These are phyloP conservation scores for Triplophysa yarkandensis DNA, from an alignment of 2,797 vertebrate species.

Conservation along the genomic window DNA sequence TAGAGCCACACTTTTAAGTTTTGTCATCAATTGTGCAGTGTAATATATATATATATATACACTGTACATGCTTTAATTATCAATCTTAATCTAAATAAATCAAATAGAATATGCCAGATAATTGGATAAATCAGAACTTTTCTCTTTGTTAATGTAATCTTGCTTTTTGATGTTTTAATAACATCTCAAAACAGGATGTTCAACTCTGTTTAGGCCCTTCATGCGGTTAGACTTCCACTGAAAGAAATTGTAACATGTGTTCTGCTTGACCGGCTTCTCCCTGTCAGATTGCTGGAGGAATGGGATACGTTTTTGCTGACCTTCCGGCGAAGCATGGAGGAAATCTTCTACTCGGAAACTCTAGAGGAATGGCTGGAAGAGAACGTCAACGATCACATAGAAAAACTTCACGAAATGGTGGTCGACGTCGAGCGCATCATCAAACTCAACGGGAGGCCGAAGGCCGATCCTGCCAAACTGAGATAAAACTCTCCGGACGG, in stretches of 20 bases:
- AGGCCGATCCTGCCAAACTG: conserved; percentile 28
- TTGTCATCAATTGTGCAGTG: no score
- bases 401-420: conserved; percentile 67
- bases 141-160: not conserved
- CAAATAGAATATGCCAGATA: no score
- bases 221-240: no score
- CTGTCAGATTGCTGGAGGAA: conserved; percentile 66
- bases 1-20: no score
- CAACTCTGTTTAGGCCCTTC: not conserved
- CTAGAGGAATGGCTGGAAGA: conserved; percentile 82
- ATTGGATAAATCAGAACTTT: no score
- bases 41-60: no score
- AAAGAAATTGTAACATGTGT: not conserved
- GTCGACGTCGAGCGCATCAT: conserved; percentile 69
- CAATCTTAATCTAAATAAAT: no score
- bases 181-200: not conserved
- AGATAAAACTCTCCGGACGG: no score
- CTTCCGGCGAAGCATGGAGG: conserved; percentile 68
- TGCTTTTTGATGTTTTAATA: not conserved
- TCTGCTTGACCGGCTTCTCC: not conserved
- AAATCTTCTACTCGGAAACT: conserved; percentile 71
- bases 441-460: conserved; percentile 67
- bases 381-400: conserved; percentile 71
- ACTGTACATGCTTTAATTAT: no score
- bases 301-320: conserved; percentile 69